These are phyloP conservation scores for Leptinotarsa lineolata DNA, from an alignment of 1,140 invertebrate genomes.

Conservation along the genomic window DNA sequence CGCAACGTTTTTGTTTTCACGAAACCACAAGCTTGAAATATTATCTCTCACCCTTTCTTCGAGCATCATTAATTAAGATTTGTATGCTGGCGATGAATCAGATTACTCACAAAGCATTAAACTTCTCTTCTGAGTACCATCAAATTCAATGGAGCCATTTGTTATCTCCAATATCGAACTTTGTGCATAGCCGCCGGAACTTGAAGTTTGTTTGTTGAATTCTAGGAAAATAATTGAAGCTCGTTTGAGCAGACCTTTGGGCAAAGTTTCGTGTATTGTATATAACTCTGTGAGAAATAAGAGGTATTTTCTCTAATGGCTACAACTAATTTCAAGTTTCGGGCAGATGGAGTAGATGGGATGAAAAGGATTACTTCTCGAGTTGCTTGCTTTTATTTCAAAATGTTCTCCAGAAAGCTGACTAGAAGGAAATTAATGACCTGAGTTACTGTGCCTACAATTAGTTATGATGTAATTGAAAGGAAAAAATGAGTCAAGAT, in stretches of 20 bases:
- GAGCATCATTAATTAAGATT: not conserved
- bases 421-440: no score
- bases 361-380: no score
- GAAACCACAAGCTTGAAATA: not conserved
- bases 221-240: not conserved
- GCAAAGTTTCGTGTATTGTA: not conserved
- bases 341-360: not conserved
- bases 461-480: no score
- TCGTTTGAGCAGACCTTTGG: not conserved
- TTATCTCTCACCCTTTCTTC: not conserved
- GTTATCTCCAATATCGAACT: constrained; percentile 1
- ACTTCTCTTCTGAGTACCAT: constrained; percentile 1
- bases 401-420: no score
- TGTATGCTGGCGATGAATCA: constrained; percentile 5
- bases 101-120: not conserved
- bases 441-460: no score
- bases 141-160: constrained; percentile 8
- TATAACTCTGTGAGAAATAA: not conserved
- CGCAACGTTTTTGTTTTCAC: no score
- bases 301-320: not conserved
- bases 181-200: not conserved
- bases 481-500: no score
- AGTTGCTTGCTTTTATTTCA: no score
- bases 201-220: constrained; percentile 2
- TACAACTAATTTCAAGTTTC: not conserved